Conservation (phyloP, 2,888 invertebrate species). For the Corbicula japonica region DNA sequence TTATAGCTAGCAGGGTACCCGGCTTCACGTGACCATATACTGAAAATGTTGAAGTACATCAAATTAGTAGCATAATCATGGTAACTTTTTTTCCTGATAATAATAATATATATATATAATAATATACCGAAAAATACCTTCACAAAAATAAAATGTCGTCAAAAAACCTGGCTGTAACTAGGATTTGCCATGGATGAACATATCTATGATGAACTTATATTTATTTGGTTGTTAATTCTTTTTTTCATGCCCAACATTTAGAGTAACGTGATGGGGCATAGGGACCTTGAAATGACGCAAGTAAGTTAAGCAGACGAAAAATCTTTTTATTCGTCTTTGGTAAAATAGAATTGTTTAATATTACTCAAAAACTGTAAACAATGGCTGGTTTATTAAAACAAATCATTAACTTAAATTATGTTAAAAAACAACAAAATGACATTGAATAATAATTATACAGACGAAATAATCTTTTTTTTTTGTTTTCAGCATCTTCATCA, state of each 20-base stretch:
- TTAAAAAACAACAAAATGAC: too few relatives aligned
- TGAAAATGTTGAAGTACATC: constrained; percentile 67
- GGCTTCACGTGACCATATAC: constrained; percentile 83
- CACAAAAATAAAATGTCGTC: background rate
- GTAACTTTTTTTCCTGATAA: background rate
- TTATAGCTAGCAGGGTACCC: constrained; percentile 83
- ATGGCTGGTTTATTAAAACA: background rate
- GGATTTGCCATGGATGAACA: background rate
- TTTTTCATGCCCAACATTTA: too few relatives aligned
- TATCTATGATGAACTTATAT: background rate
- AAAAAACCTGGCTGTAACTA: background rate
- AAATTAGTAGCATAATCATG: background rate
- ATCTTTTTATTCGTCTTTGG: too few relatives aligned
- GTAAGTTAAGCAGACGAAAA: too few relatives aligned
- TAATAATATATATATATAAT: background rate
- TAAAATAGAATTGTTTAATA: background rate
- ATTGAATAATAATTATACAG: too few relatives aligned
- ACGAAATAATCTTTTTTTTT: too few relatives aligned
- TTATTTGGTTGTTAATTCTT: too few relatives aligned
- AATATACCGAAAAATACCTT: background rate
- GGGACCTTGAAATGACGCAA: too few relatives aligned
- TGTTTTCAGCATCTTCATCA: background rate
- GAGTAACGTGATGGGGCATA: too few relatives aligned
- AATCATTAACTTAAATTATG: too few relatives aligned
- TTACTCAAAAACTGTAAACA: background rate